Evolutionary conservation across 2,888 invertebrate species (phyloP), one percentile per base, ranked within the genome.

Genomic region (Lomographa bimaculata): DNA sequence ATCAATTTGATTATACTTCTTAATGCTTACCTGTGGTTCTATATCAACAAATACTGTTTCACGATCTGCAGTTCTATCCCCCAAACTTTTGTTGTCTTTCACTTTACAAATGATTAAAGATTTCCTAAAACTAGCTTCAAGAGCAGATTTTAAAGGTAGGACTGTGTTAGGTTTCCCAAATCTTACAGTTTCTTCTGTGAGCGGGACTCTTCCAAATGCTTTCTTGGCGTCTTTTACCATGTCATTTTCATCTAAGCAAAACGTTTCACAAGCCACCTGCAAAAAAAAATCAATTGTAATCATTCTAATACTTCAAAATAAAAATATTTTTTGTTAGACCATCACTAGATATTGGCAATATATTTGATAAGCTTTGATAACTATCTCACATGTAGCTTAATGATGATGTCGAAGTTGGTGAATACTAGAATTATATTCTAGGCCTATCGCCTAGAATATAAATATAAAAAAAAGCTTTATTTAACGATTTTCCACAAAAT

Each of bases 221-320:
- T 94, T 91, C 7, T 95, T 94, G 6, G 96, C 96, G 66, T 96
- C 96, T 33, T 92, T 90, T 25, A 97, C 91, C 56, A 95, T 95
- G 42, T 96, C 95, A 53, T 95, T 96, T 58, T 97, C 96, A 57
- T 97, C 97, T 53, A 98, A 85, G 66, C 97, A 98, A 74, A 98
- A 98, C 0, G 96, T 95, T 75, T 97, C 97, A 68, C 97, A 97
- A 0, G 97, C 95, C 9, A 94, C 91, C 96, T 96, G 40, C 44
- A 54, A 46, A 18, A 17, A 17, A 7, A 4, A 14, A 20, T 8
- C 5, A 14, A 8, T 7, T n/a, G n/a, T n/a, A n/a, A n/a, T n/a
- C n/a, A n/a, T n/a, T n/a, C n/a, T n/a, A n/a, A n/a, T n/a, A n/a
- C n/a, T n/a, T n/a, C n/a, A n/a, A n/a, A n/a, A n/a, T n/a, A n/a